A percentile compares a stretch with the other conserved stretches of the same genome.
These are phyloP conservation scores for Cherax quadricarinatus DNA, from an alignment of 1,140 invertebrate species.

Conservation along the genomic window DNA sequence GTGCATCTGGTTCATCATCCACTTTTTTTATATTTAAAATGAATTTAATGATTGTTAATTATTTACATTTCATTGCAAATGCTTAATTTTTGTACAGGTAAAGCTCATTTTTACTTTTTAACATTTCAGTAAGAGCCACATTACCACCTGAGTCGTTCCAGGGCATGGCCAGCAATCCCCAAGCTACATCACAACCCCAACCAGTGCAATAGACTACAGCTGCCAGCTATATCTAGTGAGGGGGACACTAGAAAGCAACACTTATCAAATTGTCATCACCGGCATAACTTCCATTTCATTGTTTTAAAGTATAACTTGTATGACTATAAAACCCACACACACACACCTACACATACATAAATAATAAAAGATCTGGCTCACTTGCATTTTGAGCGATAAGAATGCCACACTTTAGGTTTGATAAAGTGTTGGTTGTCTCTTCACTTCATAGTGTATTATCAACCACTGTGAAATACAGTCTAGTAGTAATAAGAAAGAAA, in stretches of 20 bases:
- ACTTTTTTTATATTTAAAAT: too few species aligned
- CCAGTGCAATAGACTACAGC: constrained; percentile 42
- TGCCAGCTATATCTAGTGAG: neutral
- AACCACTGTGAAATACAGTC: neutral
- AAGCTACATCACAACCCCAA: constrained; percentile 47
- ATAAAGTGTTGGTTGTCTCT: neutral
- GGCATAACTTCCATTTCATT: constrained; percentile 10
- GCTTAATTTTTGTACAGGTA: too few species aligned
- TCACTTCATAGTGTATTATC: neutral
- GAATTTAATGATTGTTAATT: too few species aligned
- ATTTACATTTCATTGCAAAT: too few species aligned
- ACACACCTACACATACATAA: too few species aligned
- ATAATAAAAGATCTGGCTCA: neutral
- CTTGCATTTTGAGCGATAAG: neutral
- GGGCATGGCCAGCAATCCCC: constrained; percentile 37
- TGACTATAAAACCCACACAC: too few species aligned
- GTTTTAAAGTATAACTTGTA: neutral
- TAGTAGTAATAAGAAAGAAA: neutral
- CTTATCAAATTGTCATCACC: neutral
- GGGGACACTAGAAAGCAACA: neutral
- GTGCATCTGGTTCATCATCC: too few species aligned
- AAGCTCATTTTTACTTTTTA: neutral
- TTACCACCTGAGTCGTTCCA: constrained; percentile 58
- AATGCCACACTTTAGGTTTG: neutral
- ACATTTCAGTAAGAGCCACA: constrained; percentile 63